Conservation (phyloP, 2,888 invertebrate genomes). For the Caenorhabditis plicata region DNA sequence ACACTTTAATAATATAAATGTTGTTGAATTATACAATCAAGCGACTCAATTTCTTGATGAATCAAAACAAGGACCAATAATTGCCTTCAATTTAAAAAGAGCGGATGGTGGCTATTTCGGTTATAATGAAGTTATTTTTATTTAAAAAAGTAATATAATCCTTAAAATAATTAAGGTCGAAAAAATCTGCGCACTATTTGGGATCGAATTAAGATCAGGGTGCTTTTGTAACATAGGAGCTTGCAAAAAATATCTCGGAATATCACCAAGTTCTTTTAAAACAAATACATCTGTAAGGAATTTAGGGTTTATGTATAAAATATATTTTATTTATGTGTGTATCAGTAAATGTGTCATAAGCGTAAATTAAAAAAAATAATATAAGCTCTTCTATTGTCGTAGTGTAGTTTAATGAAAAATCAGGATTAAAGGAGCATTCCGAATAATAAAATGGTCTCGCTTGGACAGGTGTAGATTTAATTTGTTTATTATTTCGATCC, state of each 20-base stretch:
- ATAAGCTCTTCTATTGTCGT: too few species aligned
- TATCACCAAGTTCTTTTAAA: constrained; percentile 32
- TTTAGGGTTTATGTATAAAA: too few species aligned
- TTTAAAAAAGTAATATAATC: neutral
- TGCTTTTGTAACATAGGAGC: constrained; percentile 90
- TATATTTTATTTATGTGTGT: too few species aligned
- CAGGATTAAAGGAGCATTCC: too few species aligned
- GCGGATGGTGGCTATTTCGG: constrained; percentile 81
- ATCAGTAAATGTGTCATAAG: too few species aligned
- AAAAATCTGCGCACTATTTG: constrained; percentile 83
- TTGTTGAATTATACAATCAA: constrained; percentile 33
- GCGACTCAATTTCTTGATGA: neutral
- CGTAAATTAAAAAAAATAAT: too few species aligned
- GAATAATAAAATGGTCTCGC: too few species aligned
- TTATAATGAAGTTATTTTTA: constrained; percentile 77
- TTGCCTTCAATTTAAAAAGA: constrained; percentile 84
- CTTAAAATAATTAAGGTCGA: constrained; percentile 74
- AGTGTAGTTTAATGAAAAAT: too few species aligned
- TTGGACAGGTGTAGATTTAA: too few species aligned
- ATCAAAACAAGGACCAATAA: constrained; percentile 78
- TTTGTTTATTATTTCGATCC: too few species aligned
- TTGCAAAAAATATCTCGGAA: constrained; percentile 67
- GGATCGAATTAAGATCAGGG: constrained; percentile 84
- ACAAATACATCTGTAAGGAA: constrained; percentile 31
- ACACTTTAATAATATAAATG: constrained; percentile 33